Percentiles rank a stretch among this genome's conserved stretches.
Evolutionary conservation across 2,888 invertebrate species (phyloP).

Genomic region (Pediacus dermestoides): DNA sequence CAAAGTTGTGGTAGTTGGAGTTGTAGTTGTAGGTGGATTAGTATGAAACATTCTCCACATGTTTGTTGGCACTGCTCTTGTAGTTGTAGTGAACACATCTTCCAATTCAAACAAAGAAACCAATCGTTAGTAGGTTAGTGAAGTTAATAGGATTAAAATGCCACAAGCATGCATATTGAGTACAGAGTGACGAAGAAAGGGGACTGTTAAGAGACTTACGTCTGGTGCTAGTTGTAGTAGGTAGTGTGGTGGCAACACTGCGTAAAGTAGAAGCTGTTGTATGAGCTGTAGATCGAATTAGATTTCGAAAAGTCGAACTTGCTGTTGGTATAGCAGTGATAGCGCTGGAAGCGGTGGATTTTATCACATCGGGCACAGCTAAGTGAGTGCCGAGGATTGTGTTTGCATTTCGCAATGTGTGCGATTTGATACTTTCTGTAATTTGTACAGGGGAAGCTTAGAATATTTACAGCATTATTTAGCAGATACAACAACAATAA

Average conservation of each 20-base stretch:
- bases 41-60: constrained; percentile 32
- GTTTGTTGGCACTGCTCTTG: constrained; percentile 41
- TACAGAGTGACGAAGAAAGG: constrained; percentile 3
- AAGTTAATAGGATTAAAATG: neutral
- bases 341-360: constrained; percentile 53
- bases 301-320: constrained; percentile 37
- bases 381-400: constrained; percentile 62
- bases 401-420: constrained; percentile 72
- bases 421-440: constrained; percentile 64
- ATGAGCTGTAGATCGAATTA: constrained; percentile 47
- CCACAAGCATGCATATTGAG: neutral
- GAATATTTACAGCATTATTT: no score
- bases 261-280: constrained; percentile 35
- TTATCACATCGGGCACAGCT: constrained; percentile 54
- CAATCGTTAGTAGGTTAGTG: constrained; percentile 11
- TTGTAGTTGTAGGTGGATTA: constrained; percentile 36
- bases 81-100: constrained; percentile 37
- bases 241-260: constrained; percentile 49
- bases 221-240: constrained; percentile 52
- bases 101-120: constrained; percentile 14
- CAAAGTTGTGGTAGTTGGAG: constrained; percentile 32
- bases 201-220: constrained; percentile 45
- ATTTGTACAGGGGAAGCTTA: constrained; percentile 15
- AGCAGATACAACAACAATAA: no score
- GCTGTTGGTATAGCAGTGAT: constrained; percentile 36